These are phyloP conservation scores for Corydoras maculifer DNA, from an alignment of 2,113 vertebrate genomes.

Conservation along the genomic window DNA sequence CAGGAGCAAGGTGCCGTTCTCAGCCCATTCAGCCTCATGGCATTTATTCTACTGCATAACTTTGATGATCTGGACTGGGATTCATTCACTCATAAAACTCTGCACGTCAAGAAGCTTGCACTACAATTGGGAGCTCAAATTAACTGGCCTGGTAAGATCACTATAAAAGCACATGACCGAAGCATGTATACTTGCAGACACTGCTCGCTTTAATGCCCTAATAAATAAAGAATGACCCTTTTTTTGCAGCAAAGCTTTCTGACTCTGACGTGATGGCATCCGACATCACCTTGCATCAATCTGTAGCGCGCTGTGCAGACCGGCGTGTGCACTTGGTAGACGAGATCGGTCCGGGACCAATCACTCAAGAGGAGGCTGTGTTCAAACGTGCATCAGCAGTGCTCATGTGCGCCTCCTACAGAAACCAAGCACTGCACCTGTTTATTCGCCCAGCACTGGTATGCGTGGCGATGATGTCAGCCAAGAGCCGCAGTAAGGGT, in stretches of 20 bases:
- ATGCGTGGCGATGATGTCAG: conserved; percentile 64
- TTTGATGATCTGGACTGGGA: conserved; percentile 67
- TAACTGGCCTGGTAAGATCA: conserved; percentile 76
- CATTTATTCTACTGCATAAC: conserved; percentile 77
- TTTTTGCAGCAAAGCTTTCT: conserved; percentile 62
- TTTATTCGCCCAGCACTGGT: conserved; percentile 82
- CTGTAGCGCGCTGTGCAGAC: conserved; percentile 56
- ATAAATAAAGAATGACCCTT: no score
- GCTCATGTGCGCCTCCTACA: conserved; percentile 81
- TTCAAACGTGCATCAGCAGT: conserved; percentile 58
- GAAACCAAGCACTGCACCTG: conserved; percentile 81
- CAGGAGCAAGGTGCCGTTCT: conserved; percentile 81
- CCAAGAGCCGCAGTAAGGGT: conserved; percentile 71
- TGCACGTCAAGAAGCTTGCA: conserved; percentile 78
- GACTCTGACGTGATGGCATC: conserved; percentile 72
- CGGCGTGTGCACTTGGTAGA: conserved; percentile 66
- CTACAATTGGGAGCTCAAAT: conserved; percentile 74
- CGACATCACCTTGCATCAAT: conserved; percentile 67
- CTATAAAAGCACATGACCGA: neutral
- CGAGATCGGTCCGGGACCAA: conserved; percentile 47
- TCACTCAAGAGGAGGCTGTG: conserved; percentile 58
- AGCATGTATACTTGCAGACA: no score
- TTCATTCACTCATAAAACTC: conserved; percentile 69
- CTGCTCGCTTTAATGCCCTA: no score
- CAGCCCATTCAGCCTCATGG: conserved; percentile 78